phyloP scores from a whole-genome alignment of 2,888 invertebrate species.

The Griposia aprilina region DNA sequence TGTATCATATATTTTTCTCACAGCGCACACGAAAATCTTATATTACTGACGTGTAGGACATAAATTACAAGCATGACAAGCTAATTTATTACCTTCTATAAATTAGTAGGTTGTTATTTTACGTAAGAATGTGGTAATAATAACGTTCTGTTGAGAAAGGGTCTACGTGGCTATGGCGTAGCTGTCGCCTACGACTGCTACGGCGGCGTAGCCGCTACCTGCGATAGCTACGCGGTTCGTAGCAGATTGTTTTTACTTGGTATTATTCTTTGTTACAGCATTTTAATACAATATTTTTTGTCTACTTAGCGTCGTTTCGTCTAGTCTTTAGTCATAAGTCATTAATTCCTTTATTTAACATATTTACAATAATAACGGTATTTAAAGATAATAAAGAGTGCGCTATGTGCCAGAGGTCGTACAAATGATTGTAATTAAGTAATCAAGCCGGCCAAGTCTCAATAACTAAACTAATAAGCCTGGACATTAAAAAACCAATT shows the following conservation, averaged over 20 bases:
- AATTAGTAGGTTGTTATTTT: conserved; percentile 60
- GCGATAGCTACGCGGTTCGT: conserved; percentile 35
- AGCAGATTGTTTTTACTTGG: conserved; percentile 14
- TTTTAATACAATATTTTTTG: neutral
- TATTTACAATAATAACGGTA: too few species aligned
- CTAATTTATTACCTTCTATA: conserved; percentile 61
- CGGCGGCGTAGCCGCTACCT: conserved; percentile 28
- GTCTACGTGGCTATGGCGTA: conserved; percentile 53
- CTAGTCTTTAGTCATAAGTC: too few species aligned
- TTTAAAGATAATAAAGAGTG: too few species aligned
- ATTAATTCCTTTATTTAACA: too few species aligned
- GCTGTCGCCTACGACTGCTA: conserved; percentile 23
- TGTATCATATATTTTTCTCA: conserved; percentile 43
- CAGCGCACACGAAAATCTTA: conserved; percentile 48
- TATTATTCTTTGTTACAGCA: neutral
- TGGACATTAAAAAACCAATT: too few species aligned
- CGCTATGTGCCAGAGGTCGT: too few species aligned
- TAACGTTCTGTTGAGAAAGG: conserved; percentile 38
- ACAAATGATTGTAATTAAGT: too few species aligned
- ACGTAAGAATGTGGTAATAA: conserved; percentile 52
- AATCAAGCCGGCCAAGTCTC: too few species aligned
- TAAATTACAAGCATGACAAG: conserved; percentile 57
- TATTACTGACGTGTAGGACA: conserved; percentile 55
- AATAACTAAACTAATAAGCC: too few species aligned
- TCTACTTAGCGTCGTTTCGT: neutral